A percentile compares a stretch with the other conserved stretches of the same genome.
Evolutionary conservation across 2,888 invertebrate species (phyloP).

Genomic region (Drosophila yooni): DNA sequence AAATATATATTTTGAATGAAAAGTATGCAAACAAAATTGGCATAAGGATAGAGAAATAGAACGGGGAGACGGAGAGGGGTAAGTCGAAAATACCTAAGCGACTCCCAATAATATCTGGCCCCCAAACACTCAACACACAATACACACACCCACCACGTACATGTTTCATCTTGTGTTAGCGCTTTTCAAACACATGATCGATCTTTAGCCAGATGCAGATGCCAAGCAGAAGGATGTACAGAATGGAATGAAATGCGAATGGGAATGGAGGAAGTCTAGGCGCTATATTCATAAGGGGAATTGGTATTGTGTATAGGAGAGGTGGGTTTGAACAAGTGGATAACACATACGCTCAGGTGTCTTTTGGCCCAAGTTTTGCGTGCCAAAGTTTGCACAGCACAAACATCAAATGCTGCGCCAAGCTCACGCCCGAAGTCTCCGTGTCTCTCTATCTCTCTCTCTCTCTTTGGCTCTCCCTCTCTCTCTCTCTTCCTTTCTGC

Average conservation of each 20-base stretch:
- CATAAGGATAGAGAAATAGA: conserved; percentile 10
- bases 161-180: conserved; percentile 52
- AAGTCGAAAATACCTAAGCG: neutral
- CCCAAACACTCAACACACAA: neutral
- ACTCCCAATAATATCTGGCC: conserved; percentile 14
- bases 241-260: conserved; percentile 2
- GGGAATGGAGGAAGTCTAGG: conserved; percentile 5
- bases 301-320: neutral
- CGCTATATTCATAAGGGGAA: conserved; percentile 16
- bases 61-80: too few relatives aligned
- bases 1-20: conserved; percentile 73
- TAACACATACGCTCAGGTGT: conserved; percentile 68
- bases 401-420: conserved; percentile 74
- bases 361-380: conserved; percentile 71
- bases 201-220: conserved; percentile 56
- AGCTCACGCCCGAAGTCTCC: conserved; percentile 37
- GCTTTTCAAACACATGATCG: conserved; percentile 68
- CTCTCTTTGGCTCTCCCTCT: conserved; percentile 10
- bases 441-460: conserved; percentile 16
- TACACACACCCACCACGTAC: conserved; percentile 7
- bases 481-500: conserved; percentile 2
- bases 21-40: conserved; percentile 62
- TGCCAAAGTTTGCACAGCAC: conserved; percentile 75
- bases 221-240: conserved; percentile 2
- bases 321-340: neutral